phyloP scores from a whole-genome alignment of 2,797 vertebrate genomes.

The Takifugu rubripes region DNA sequence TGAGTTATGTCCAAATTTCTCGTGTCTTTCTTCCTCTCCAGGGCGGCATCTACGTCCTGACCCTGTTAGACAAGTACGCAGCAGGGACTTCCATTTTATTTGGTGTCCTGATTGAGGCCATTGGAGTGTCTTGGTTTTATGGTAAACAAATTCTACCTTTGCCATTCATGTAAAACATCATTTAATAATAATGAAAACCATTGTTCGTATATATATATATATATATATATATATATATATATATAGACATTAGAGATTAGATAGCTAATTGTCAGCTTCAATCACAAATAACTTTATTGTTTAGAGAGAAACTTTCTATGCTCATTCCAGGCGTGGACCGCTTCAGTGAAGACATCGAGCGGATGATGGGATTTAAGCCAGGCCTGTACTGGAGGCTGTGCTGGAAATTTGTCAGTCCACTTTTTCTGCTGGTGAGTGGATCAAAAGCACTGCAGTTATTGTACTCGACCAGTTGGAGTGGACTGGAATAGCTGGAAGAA shows the following conservation, averaged over 20 bases:
- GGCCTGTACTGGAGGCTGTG: slow-evolving; percentile 98
- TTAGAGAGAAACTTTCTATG: slow-evolving; percentile 13
- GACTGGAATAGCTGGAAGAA: not conserved
- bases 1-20: not conserved
- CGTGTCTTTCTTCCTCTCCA: slow-evolving; percentile 44
- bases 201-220: too few species aligned
- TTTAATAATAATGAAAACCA: too few species aligned
- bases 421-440: slow-evolving; percentile 88
- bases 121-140: slow-evolving; percentile 99
- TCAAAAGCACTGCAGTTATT: not conserved
- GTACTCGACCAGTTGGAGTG: not conserved
- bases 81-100: slow-evolving; percentile 97
- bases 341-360: slow-evolving; percentile 95
- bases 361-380: slow-evolving; percentile 98
- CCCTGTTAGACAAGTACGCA: slow-evolving; percentile 91
- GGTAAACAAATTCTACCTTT: slow-evolving; percentile 71
- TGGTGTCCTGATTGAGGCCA: slow-evolving; percentile 92
- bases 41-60: slow-evolving; percentile 96
- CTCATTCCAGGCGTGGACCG: slow-evolving; percentile 88
- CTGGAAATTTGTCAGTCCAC: slow-evolving; percentile 98
- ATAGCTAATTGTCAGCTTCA: not conserved
- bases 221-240: too few species aligned
- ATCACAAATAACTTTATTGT: not conserved
- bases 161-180: not conserved
- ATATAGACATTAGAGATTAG: too few species aligned